A percentile compares a stretch with the other conserved stretches of the same genome.
Conservation (phyloP, 2,797 vertebrate genomes). For the Malurus leucopterus region DNA sequence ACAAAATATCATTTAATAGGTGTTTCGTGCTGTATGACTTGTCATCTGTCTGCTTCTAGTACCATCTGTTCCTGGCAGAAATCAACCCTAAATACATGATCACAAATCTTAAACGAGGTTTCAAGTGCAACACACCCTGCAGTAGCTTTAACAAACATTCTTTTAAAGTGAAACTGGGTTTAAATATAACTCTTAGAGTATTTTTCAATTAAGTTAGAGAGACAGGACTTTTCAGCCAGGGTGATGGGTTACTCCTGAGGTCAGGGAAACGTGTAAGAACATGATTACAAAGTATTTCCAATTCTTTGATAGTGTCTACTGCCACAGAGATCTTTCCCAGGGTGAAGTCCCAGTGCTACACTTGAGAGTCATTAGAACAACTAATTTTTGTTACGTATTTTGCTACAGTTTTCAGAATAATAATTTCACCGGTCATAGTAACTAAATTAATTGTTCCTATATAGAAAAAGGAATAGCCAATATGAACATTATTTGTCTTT, state of each 20-base stretch:
- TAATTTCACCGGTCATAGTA: not conserved
- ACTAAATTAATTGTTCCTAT: not conserved
- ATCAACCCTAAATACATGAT: not conserved
- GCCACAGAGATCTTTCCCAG: not conserved
- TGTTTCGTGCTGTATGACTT: not conserved
- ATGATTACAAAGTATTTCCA: not conserved
- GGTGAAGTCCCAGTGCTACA: not conserved
- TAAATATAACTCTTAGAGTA: not conserved
- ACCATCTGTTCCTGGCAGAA: conserved; percentile 18
- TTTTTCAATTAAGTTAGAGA: not conserved
- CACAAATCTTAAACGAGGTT: not conserved
- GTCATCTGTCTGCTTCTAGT: conserved; percentile 9
- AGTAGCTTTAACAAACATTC: not conserved
- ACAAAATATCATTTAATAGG: not conserved
- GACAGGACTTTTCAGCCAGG: not conserved
- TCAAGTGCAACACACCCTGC: not conserved
- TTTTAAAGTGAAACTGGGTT: not conserved
- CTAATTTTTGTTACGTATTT: not conserved
- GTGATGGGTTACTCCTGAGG: not conserved
- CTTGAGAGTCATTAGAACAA: not conserved
- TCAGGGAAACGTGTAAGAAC: not conserved
- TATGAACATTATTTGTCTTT: not conserved
- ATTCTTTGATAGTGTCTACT: not conserved
- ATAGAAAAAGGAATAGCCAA: not conserved
- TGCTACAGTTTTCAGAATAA: not conserved